Percentiles rank a stretch among this genome's conserved stretches.
phyloP scores from a whole-genome alignment of 2,797 vertebrate species.

The Leptodactylus fallax region DNA sequence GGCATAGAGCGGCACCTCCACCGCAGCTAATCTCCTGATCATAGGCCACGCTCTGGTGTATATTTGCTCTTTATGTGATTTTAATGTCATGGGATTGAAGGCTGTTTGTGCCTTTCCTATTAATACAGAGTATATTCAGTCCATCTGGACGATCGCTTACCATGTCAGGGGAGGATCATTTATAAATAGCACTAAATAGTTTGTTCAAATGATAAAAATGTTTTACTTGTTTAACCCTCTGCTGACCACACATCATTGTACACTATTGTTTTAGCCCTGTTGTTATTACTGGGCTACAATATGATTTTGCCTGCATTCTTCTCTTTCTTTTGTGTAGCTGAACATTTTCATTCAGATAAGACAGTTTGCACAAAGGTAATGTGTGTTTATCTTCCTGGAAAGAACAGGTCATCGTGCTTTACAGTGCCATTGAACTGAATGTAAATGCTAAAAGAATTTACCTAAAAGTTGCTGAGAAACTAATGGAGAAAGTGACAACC shows the following conservation, averaged over 20 bases:
- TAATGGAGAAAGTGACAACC: not conserved
- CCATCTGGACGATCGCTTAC: constrained; percentile 13
- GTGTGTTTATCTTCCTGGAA: too few relatives aligned
- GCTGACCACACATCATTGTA: not conserved
- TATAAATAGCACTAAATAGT: constrained; percentile 38
- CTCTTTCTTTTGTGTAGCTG: too few relatives aligned
- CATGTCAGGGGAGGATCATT: not conserved
- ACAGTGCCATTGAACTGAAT: too few relatives aligned
- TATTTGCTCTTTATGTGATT: not conserved
- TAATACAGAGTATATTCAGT: not conserved
- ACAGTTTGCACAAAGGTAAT: too few relatives aligned
- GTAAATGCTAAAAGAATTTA: too few relatives aligned
- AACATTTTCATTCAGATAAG: too few relatives aligned
- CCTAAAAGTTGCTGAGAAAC: not conserved
- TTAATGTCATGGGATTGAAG: not conserved
- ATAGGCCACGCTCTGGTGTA: not conserved
- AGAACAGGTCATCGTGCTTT: too few relatives aligned
- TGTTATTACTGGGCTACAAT: too few relatives aligned
- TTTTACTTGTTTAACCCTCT: constrained; percentile 17
- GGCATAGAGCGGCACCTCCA: not conserved
- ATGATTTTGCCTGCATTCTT: too few relatives aligned
- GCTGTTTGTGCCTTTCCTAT: not conserved
- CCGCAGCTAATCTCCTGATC: not conserved
- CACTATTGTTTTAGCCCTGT: not conserved
- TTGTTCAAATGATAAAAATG: not conserved